Evolutionary conservation across 2,113 vertebrate genomes (phyloP).

Genomic region (Chamaetylas fuelleborni): DNA sequence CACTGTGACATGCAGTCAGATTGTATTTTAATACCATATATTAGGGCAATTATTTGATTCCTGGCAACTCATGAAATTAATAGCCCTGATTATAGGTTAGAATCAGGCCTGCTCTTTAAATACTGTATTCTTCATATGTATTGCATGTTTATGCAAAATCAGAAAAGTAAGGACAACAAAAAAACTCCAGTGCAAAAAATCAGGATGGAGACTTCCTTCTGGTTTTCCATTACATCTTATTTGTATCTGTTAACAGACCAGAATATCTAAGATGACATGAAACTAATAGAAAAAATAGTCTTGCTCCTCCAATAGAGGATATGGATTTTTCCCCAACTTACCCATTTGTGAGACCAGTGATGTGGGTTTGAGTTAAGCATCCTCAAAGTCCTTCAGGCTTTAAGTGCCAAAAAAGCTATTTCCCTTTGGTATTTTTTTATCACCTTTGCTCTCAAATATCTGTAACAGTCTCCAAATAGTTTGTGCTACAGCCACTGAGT

Average conservation of each 20-base stretch:
- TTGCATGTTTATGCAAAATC: background rate
- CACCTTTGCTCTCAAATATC: background rate
- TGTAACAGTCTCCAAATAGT: background rate
- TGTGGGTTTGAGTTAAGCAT: background rate
- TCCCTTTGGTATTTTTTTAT: background rate
- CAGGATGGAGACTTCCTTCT: background rate
- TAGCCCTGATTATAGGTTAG: background rate
- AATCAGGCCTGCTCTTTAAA: background rate
- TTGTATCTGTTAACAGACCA: background rate
- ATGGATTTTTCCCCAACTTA: background rate
- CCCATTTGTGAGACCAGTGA: background rate
- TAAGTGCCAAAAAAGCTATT: background rate
- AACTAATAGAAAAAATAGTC: background rate
- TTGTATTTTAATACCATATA: background rate
- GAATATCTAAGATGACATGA: background rate
- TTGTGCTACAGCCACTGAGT: background rate
- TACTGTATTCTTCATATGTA: background rate
- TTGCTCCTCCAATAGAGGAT: background rate
- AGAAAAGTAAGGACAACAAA: background rate
- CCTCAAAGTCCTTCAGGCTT: background rate
- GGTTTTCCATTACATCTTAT: background rate
- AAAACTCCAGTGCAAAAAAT: background rate
- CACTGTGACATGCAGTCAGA: accelerated
- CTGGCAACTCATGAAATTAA: background rate
- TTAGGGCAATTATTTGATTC: background rate